Conservation (phyloP, 2,113 vertebrate genomes). For the human region DNA sequence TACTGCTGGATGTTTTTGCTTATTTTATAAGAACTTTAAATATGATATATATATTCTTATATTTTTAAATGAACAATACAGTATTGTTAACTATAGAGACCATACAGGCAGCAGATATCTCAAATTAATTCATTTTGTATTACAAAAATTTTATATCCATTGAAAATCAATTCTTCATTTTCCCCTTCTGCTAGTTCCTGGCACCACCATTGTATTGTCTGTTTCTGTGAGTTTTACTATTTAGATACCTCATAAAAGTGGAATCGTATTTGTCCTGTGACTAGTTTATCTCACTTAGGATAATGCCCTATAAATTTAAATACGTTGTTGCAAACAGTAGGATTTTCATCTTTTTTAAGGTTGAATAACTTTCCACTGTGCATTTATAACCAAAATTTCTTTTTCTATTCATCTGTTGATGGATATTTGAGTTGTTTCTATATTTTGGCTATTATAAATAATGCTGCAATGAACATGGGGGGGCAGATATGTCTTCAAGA, state of each 20-base stretch:
- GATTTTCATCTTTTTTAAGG: neutral
- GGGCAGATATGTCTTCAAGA: neutral
- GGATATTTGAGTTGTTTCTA: neutral
- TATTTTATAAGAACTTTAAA: neutral
- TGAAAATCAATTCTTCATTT: neutral
- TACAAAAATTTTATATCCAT: neutral
- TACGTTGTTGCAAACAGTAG: neutral
- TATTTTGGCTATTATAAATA: neutral
- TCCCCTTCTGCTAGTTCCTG: neutral
- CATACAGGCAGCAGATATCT: neutral
- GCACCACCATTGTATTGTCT: neutral
- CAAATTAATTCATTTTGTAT: neutral
- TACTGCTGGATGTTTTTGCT: neutral
- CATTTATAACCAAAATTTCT: neutral
- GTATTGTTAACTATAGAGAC: neutral
- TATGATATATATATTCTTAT: neutral
- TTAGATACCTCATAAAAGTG: neutral
- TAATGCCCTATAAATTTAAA: neutral
- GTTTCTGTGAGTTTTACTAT: neutral
- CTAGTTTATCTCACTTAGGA: neutral
- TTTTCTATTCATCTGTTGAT: neutral
- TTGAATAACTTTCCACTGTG: neutral
- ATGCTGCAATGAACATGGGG: neutral
- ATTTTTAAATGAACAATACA: neutral
- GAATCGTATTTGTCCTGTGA: neutral